These are phyloP conservation scores for Scaptomyza reducta DNA, from an alignment of 2,888 invertebrate genomes.

Conservation along the genomic window DNA sequence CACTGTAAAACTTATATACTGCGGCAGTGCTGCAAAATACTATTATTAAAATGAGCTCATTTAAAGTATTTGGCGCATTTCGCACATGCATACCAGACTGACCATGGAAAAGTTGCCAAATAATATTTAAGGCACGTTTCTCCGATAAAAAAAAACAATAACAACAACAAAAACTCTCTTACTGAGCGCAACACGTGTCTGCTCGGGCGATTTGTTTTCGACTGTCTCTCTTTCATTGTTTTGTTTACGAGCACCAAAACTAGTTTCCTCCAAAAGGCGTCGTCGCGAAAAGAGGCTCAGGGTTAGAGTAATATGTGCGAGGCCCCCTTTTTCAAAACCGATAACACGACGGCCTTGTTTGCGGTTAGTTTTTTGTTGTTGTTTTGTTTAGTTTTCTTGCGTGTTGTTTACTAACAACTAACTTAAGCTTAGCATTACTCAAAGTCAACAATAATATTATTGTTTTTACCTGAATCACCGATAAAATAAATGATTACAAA, in stretches of 20 bases:
- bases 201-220: slow-evolving; percentile 41
- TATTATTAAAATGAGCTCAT: neutral
- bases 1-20: neutral
- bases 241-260: slow-evolving; percentile 49
- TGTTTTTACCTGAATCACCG: slow-evolving; percentile 18
- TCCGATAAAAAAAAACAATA: slow-evolving; percentile 22
- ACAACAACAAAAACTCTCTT: slow-evolving; percentile 9
- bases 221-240: slow-evolving; percentile 1
- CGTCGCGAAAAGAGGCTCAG: slow-evolving; percentile 54
- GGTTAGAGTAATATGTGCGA: slow-evolving; percentile 32
- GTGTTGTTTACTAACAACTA: slow-evolving; percentile 51
- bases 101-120: slow-evolving; percentile 26
- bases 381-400: slow-evolving; percentile 7
- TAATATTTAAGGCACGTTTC: slow-evolving; percentile 44
- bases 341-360: slow-evolving; percentile 56
- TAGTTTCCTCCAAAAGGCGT: slow-evolving; percentile 55
- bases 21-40: slow-evolving; percentile 2
- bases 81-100: slow-evolving; percentile 16
- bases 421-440: slow-evolving; percentile 14
- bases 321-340: slow-evolving; percentile 41
- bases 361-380: slow-evolving; percentile 28
- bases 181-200: slow-evolving; percentile 69
- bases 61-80: slow-evolving; percentile 11
- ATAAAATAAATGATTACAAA: slow-evolving; percentile 3
- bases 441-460: slow-evolving; percentile 30